Base-by-base conservation (phyloP, 2,113 vertebrate species). In the Hippocampus mohnikei region DNA sequence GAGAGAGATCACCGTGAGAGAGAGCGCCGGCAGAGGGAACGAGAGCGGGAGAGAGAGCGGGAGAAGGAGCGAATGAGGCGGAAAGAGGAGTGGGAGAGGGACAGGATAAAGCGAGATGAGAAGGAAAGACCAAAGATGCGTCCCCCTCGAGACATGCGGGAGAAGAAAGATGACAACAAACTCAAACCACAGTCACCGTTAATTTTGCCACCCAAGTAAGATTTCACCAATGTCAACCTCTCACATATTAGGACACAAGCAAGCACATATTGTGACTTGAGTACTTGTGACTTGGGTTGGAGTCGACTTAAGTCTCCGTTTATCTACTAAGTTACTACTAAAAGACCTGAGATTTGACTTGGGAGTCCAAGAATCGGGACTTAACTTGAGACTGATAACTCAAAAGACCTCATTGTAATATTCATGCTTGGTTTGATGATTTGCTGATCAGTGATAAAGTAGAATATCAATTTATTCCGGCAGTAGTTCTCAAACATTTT, bases 131-230 rank as follows among this genome's bases (percentile, higher is more conserved):
- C 95, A 0, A 87, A 93, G 53, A 81, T 96, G 77, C 94, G 97
- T 2, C 95, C 95, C 0, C 95, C 95, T 1, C 94, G 89, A 11
- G 94, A 96, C 21, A 40, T 91, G 13, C 89, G 95, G 20, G 96
- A 98, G 3, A 95, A 96, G 10, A 96, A 99, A 1, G 96, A 98
- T 21, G 96, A 98, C 42, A 96, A 98, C 40, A 95, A 97, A 12
- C 52, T 88, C 1, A 97, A 96, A 78, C 91, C 94, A 0, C 94
- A 94, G 2, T 95, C 97, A 0, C 96, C 96, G 2, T 79, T 88
- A 41, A 69, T 11, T 0, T 84, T 94, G 75, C 94, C 95, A 0
- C 92, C 94, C 0, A 95, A 94, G 96, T 98, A 2, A 59, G 6
- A 12, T n/a, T 59, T 75, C 27, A 65, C 2, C 18, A 15, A 12